Evolutionary conservation across 2,888 invertebrate species (phyloP), one percentile per base, ranked within the genome.

Genomic region (Drosophila stalkeri): DNA sequence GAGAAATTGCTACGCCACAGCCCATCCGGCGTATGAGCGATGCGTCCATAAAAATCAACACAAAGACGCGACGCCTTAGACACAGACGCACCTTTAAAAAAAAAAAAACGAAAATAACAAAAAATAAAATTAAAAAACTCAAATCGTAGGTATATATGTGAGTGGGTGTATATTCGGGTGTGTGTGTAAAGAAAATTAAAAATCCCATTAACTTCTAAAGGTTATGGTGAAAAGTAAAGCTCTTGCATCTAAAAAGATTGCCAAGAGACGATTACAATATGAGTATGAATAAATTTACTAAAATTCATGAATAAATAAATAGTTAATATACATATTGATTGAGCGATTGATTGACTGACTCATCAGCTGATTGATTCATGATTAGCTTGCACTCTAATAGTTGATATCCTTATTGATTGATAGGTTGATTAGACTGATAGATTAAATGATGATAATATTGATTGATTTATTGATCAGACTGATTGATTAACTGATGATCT

Each of bases 171-270:
- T 63, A 23, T 44, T 41, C 41, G 44, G 44, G 23, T 41, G 51
- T 37, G 70, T 63, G 60, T 69, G 60, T 71, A 65, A 72, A 64
- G 71, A 74, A 79, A 76, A 84, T 84, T 84, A 83, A 86, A 84
- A 84, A 77, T 86, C 74, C 72, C 75, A 80, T 80, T 75, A 77
- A 68, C 65, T 52, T 47, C 59, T 37, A 46, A 9, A 18, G 59
- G 67, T 47, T 44, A 54, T 51, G 20, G 57, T 23, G 52, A 51
- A 62, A 57, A 65, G 46, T 49, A 52, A 33, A 64, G 23, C 61
- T 64, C n/a, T 37, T 31, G 23, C 8, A 37, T 44, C 46, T 33
- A 55, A 59, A 61, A 66, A 70, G 63, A 57, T 33, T 64, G 31
- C 12, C 51, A 12, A 20, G 20, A 1, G 14, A 18, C 18, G 20